phyloP scores from a whole-genome alignment of 2,797 vertebrate genomes.

The Ceryle rudis region DNA sequence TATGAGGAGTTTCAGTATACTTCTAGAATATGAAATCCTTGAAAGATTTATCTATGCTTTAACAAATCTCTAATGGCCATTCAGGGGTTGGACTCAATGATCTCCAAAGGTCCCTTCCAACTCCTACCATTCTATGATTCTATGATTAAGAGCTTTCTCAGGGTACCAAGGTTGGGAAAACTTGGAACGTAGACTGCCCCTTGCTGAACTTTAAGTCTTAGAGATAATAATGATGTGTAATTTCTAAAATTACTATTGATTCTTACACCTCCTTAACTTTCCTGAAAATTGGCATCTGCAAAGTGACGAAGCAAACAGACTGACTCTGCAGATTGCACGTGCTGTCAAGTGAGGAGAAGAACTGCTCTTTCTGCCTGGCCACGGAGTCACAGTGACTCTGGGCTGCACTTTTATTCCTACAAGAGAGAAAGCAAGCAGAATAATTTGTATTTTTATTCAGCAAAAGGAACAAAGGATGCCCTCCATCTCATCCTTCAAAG shows the following conservation, averaged over 20 bases:
- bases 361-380: neutral
- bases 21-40: neutral
- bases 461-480: neutral
- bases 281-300: neutral
- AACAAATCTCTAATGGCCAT: neutral
- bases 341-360: neutral
- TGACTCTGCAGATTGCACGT: accelerated
- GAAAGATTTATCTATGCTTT: neutral
- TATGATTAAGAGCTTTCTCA: neutral
- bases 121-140: no score
- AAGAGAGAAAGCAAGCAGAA: neutral
- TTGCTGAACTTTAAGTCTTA: neutral
- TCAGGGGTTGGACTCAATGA: no score
- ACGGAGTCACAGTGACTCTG: accelerated
- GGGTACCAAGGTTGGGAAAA: neutral
- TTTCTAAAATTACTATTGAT: neutral
- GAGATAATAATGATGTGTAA: neutral
- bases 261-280: neutral
- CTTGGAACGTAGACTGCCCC: neutral
- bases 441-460: neutral
- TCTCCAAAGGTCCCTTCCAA: no score
- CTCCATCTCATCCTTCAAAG: neutral
- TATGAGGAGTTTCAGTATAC: neutral
- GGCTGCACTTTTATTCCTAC: neutral
- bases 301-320: neutral